Conservation (phyloP, 1,140 invertebrate genomes). For the Eriocheir sinensis region DNA sequence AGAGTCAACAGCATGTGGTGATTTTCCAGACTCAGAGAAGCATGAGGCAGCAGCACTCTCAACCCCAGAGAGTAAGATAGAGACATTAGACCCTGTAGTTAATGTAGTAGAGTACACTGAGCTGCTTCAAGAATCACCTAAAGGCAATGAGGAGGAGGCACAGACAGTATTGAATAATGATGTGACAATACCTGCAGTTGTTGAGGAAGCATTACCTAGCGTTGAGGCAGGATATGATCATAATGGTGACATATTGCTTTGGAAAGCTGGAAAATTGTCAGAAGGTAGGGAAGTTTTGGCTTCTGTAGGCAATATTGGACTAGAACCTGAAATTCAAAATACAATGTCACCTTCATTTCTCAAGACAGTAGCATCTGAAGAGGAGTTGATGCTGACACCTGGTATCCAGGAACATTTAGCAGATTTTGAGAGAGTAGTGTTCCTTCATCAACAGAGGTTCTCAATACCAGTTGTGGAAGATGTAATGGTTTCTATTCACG, state of each 20-base stretch:
- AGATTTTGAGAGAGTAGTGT: background rate
- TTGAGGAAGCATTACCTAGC: background rate
- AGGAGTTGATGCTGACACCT: background rate
- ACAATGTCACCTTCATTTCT: too few species aligned
- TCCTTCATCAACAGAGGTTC: background rate
- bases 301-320: background rate
- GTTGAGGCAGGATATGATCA: background rate
- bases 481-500: background rate
- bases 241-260: background rate
- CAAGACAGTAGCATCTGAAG: background rate
- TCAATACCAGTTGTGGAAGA: background rate
- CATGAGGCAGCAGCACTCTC: background rate
- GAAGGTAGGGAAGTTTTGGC: background rate
- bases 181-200: background rate
- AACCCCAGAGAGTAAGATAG: background rate
- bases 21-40: background rate
- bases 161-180: background rate
- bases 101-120: background rate
- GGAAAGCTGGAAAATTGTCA: background rate
- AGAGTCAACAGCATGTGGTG: background rate
- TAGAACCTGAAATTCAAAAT: background rate
- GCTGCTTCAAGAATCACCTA: background rate
- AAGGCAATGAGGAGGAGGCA: background rate
- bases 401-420: background rate
- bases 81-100: conserved; percentile 4